Conservation (phyloP, 2,113 vertebrate species). For the Nycticryphes semicollaris region DNA sequence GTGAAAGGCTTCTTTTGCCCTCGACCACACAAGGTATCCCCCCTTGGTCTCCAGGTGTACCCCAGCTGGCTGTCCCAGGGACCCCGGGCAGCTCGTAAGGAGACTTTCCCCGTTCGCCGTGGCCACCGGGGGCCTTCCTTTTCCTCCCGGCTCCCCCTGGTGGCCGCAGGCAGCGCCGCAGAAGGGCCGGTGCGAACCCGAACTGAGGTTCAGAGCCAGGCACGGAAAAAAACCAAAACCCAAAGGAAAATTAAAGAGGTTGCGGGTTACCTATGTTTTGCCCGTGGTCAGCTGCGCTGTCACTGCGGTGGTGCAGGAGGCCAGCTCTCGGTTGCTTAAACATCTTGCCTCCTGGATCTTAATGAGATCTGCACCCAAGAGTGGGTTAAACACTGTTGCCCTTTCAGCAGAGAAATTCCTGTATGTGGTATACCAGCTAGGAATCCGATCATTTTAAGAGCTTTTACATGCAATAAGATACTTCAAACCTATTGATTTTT, state of each 20-base stretch:
- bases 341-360: background rate
- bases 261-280: background rate
- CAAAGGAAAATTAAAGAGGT: background rate
- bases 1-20: too few relatives aligned
- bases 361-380: accelerated
- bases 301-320: background rate
- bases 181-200: background rate
- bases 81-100: background rate
- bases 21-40: accelerated
- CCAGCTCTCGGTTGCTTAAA: background rate
- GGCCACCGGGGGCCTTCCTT: accelerated
- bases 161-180: background rate
- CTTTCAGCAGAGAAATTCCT: background rate
- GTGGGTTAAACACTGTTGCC: accelerated
- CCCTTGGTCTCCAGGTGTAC: background rate
- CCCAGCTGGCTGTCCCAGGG: background rate
- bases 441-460: background rate
- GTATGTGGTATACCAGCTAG: background rate
- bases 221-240: background rate
- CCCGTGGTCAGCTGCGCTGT: accelerated
- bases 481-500: accelerated
- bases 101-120: too few relatives aligned
- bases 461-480: background rate
- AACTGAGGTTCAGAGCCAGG: too few relatives aligned
- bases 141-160: background rate